Base-by-base conservation (phyloP, 2,113 vertebrate genomes). In the Cisticola juncidis region DNA sequence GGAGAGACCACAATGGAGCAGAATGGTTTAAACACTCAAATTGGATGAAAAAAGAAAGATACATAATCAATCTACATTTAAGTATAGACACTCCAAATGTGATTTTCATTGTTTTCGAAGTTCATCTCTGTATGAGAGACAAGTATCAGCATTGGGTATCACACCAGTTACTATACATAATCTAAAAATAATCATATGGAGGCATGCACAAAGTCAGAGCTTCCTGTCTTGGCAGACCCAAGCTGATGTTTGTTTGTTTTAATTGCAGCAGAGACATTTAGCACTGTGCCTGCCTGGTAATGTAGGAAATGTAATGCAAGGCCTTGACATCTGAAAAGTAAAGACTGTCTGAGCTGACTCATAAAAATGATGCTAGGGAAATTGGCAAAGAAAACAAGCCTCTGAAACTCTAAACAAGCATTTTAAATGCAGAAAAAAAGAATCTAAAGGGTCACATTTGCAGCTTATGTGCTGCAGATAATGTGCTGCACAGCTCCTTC, bases 171-270 rank as follows among this genome's bases (percentile, higher is more conserved):
- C 68, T 35, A 7, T 2, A 45, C 20, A 33, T 42, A 47, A 70
- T 44, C 60, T 77, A 35, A 92, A 93, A 93, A 78, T 70, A 86
- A 21, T 90, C 47, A 17, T 60, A 14, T 35, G 80, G 81, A 85
- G 69, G 60, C 23, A 6, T 71, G 51, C 53, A 81, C 48, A 33
- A 51, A 91, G 71, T 58, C 90, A 86, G 74, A 93, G 54, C 56
- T 81, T 53, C 54, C 78, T 90, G 44, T 45, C 48, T 69, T 78
- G 78, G 84, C 91, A 94, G 51, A 54, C 83, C 72, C 61, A 65
- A 88, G 88, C 53, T 92, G 90, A n/a, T 93, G 73, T 92, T 94
- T 95, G 45, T 95, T 87, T 92, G 51, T 88, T 96, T 97, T 89
- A 94, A 94, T 96, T 94, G 82, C 90, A 90, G 76, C 51, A 71